phyloP scores from a whole-genome alignment of 1,140 invertebrate species.

The Bombus superbus region DNA sequence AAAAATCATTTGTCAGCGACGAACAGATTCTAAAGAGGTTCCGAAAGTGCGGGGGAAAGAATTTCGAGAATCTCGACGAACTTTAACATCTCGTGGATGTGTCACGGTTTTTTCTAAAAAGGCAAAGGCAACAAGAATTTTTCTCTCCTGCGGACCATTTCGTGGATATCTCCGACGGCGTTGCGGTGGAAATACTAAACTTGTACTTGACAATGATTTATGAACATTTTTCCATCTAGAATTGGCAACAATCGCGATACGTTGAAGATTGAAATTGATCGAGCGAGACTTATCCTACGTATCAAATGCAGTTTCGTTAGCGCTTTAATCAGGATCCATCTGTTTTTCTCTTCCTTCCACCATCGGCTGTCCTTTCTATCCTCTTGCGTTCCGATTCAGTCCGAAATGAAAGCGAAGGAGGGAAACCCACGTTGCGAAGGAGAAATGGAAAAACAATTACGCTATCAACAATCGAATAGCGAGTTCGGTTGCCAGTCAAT shows the following conservation, averaged over 20 bases:
- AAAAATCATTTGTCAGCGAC: not conserved
- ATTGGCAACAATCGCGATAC: slow-evolving; percentile 44
- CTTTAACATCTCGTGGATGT: not conserved
- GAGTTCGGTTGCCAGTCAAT: slow-evolving; percentile 47
- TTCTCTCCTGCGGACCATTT: not conserved
- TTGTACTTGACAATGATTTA: slow-evolving; percentile 55
- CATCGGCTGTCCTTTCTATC: not conserved
- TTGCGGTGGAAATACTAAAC: slow-evolving; percentile 38
- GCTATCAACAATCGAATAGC: slow-evolving; percentile 31
- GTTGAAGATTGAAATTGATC: slow-evolving; percentile 28
- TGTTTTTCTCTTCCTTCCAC: not conserved
- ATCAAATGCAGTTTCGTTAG: slow-evolving; percentile 20
- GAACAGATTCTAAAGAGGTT: not conserved
- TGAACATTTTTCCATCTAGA: slow-evolving; percentile 29
- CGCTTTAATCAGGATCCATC: slow-evolving; percentile 41
- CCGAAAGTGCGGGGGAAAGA: not conserved
- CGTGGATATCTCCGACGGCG: not conserved
- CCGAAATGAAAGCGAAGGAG: not conserved
- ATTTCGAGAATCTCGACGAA: not conserved
- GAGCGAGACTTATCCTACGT: slow-evolving; percentile 50
- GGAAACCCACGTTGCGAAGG: not conserved
- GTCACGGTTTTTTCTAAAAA: not conserved
- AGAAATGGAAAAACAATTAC: slow-evolving; percentile 48
- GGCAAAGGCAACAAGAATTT: not conserved
- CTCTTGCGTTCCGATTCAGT: not conserved